phyloP scores from a whole-genome alignment of 2,888 invertebrate species.

The Ommatoiulus sabulosus region DNA sequence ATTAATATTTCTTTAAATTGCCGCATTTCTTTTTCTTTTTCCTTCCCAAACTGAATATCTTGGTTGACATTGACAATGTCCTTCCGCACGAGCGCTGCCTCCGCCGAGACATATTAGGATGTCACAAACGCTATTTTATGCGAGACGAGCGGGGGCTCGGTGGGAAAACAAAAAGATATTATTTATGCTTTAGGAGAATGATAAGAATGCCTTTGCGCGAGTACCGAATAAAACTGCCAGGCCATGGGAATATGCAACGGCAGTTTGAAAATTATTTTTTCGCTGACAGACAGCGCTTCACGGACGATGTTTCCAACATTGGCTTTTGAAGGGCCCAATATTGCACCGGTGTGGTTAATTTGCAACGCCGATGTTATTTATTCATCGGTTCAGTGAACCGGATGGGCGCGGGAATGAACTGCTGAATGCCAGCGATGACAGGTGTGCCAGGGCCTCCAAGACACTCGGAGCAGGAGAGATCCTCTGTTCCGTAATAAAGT shows the following conservation, averaged over 20 bases:
- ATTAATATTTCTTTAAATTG: neutral
- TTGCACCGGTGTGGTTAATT: constrained; percentile 22
- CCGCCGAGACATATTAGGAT: constrained; percentile 8
- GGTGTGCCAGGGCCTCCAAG: neutral
- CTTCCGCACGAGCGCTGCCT: neutral
- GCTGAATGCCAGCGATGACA: neutral
- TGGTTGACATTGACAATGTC: constrained; percentile 1
- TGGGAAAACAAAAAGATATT: constrained; percentile 27
- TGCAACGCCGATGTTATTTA: neutral
- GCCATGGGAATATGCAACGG: constrained; percentile 4
- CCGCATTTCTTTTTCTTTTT: neutral
- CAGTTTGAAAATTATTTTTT: constrained; percentile 2
- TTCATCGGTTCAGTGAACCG: neutral
- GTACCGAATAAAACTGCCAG: constrained; percentile 15
- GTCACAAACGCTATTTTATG: constrained; percentile 28
- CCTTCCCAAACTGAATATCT: neutral
- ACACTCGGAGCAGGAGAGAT: neutral
- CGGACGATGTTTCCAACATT: neutral
- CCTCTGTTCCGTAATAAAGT: neutral
- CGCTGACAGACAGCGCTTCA: neutral
- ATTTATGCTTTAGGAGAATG: constrained; percentile 10
- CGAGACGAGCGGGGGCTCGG: neutral
- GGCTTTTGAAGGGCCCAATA: neutral
- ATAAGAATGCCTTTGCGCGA: neutral
- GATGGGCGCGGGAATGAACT: neutral